Evolutionary conservation across 2,888 invertebrate species (phyloP), one percentile per base, ranked within the genome.

Genomic region (Drosophila mimetica): DNA sequence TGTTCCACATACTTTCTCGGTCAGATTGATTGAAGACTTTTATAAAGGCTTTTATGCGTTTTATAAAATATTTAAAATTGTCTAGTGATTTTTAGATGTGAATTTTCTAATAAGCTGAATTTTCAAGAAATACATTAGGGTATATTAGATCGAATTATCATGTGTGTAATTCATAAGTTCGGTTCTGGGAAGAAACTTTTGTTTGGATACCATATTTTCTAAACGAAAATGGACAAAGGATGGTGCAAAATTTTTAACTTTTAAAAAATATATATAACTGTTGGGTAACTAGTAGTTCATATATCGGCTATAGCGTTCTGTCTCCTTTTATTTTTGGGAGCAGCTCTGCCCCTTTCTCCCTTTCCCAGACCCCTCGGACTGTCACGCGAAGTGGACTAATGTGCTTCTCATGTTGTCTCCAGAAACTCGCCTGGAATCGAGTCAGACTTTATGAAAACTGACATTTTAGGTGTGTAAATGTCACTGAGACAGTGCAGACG

Each of bases 381-480:
- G 82, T 80, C 84, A 79, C 69, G 71, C 69, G 74, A 77, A 51
- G 74, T 79, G 82, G 64, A 64, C 81, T 89, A 89, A 89, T 89
- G 88, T 85, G 90, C 86, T 90, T 90, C 89, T 79, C 83, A 79
- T 90, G 90, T 90, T 77, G 75, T 71, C 60, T 54, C 64, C 64
- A 50, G 64, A 42, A 58, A 50, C 42, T 44, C 64, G 34, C 59
- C 42, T 28, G 65, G 36, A 44, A 36, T 65, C 50, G 65, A 64
- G 75, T 65, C 79, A 75, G 79, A 63, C 69, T 65, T 82, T 78
- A 79, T 89, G 79, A 78, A 78, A 89, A 75, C 78, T 89, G 89
- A 88, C 88, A 85, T 89, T 89, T 85, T 80, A 86, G 89, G 89
- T 89, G 89, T 89, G 89, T 82, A 88, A 86, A 75, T 83, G 82